Conservation (phyloP, 2,113 vertebrate species). For the Malaclemys terrapin region DNA sequence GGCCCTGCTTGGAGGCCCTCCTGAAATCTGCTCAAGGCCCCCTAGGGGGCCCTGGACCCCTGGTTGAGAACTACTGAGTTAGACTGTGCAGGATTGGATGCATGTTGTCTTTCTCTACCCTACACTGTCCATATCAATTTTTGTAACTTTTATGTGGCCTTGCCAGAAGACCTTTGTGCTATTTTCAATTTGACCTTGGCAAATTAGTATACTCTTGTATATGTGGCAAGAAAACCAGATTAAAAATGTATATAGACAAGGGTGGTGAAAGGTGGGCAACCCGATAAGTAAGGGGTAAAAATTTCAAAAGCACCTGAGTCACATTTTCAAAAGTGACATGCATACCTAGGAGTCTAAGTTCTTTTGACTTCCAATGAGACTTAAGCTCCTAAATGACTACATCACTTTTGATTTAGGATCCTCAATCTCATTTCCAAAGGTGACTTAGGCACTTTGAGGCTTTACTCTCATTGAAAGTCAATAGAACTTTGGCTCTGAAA, state of each 20-base stretch:
- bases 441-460: rapidly evolving
- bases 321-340: neutral
- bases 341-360: neutral
- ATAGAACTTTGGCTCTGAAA: neutral
- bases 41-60: no score
- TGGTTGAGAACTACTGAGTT: no score
- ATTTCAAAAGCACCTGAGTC: neutral
- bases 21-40: no score
- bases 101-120: neutral
- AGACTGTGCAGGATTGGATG: neutral
- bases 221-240: neutral
- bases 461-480: neutral
- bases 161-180: neutral
- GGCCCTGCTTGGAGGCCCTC: no score
- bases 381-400: neutral
- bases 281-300: neutral
- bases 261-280: neutral
- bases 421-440: neutral
- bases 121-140: neutral
- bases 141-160: neutral
- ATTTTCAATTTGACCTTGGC: neutral
- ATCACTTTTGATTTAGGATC: neutral
- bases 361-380: neutral
- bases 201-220: neutral
- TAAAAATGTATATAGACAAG: neutral